Conservation (phyloP, 2,888 invertebrate genomes). For the Heliconius aoede region DNA sequence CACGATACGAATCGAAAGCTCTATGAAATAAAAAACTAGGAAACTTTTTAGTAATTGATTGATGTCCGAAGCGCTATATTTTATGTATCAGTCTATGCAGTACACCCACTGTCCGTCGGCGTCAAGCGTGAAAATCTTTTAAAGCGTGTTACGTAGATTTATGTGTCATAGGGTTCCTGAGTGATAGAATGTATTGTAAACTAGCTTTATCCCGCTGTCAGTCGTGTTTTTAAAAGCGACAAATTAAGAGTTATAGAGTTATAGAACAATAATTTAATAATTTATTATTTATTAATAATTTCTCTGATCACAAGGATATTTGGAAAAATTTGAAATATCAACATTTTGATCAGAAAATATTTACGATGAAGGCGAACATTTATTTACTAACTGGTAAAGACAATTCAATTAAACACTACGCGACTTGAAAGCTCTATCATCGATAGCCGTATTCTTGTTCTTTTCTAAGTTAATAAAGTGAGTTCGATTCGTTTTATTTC, state of each 20-base stretch:
- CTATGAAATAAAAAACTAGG: neutral
- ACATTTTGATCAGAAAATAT: too few species aligned
- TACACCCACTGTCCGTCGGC: neutral
- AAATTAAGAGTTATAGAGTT: too few species aligned
- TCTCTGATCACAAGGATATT: too few species aligned
- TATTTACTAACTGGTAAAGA: slow-evolving; percentile 8
- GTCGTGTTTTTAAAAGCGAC: too few species aligned
- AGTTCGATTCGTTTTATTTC: neutral
- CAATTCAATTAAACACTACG: slow-evolving; percentile 29
- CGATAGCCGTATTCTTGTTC: slow-evolving; percentile 12
- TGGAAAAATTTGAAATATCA: too few species aligned
- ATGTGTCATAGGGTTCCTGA: neutral
- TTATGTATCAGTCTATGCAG: neutral
- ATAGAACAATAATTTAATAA: too few species aligned
- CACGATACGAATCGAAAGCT: neutral
- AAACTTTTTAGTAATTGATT: neutral
- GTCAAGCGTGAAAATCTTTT: slow-evolving; percentile 5
- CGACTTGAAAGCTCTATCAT: slow-evolving; percentile 23
- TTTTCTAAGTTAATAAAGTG: slow-evolving; percentile 3
- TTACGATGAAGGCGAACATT: neutral
- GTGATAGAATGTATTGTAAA: too few species aligned
- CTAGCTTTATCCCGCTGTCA: too few species aligned
- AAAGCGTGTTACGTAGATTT: too few species aligned
- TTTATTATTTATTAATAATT: too few species aligned
- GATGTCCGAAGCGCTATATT: neutral